These are phyloP conservation scores for Drosophila conformis DNA, from an alignment of 2,888 invertebrate species.

Conservation along the genomic window DNA sequence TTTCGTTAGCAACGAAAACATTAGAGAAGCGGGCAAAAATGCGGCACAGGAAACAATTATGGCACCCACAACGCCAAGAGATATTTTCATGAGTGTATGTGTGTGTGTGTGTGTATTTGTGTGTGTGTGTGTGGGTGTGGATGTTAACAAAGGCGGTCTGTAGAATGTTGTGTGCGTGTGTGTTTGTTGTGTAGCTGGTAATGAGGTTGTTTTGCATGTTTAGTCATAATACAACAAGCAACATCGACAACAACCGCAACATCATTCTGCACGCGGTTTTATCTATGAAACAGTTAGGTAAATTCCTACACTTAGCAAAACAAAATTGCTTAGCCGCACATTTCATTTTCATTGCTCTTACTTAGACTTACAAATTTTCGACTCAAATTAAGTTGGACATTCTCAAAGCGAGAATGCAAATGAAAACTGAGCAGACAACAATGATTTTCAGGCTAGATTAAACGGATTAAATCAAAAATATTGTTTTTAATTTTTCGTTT, in stretches of 20 bases:
- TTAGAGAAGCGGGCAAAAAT: slow-evolving; percentile 33
- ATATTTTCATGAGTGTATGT: slow-evolving; percentile 21
- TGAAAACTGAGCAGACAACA: not conserved
- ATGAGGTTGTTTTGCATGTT: slow-evolving; percentile 79
- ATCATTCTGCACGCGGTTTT: slow-evolving; percentile 43
- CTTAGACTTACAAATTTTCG: not conserved
- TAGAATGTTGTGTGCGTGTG: slow-evolving; percentile 14
- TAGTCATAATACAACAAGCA: slow-evolving; percentile 62
- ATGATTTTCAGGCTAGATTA: not conserved
- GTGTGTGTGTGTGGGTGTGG: slow-evolving; percentile 20
- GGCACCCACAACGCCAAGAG: slow-evolving; percentile 36
- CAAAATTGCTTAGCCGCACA: not conserved
- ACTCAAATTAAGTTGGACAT: not conserved
- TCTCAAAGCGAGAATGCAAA: not conserved
- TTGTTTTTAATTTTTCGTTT: not conserved
- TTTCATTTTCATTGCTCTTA: not conserved
- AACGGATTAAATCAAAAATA: not conserved
- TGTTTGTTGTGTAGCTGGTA: slow-evolving; percentile 37
- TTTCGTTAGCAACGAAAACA: slow-evolving; percentile 55
- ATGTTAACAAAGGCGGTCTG: slow-evolving; percentile 44
- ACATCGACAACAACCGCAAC: slow-evolving; percentile 5
- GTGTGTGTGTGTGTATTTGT: not conserved
- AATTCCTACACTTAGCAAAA: not conserved
- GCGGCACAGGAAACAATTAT: slow-evolving; percentile 66
- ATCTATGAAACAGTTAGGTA: slow-evolving; percentile 56